These are phyloP conservation scores for Dioctria rufipes DNA, from an alignment of 2,888 invertebrate species.

Conservation along the genomic window DNA sequence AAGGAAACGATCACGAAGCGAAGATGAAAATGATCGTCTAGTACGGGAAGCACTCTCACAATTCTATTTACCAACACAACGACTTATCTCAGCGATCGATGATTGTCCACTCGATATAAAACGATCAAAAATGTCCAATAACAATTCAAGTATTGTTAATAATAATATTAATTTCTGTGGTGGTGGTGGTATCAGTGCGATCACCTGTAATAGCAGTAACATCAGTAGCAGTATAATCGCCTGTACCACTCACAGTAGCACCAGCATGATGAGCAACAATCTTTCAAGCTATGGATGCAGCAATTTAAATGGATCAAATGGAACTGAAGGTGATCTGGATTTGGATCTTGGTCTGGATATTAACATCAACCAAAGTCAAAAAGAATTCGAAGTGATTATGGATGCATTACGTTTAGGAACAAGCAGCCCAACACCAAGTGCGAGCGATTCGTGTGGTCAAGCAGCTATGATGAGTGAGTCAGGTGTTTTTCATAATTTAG, in stretches of 20 bases:
- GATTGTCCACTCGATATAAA: slow-evolving; percentile 72
- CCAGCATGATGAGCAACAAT: neutral
- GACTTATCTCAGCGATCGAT: slow-evolving; percentile 79
- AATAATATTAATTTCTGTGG: slow-evolving; percentile 19
- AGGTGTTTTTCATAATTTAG: slow-evolving; percentile 70
- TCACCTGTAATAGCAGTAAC: too few species aligned
- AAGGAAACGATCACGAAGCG: slow-evolving; percentile 72
- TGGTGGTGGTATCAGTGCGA: too few species aligned
- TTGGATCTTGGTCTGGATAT: slow-evolving; percentile 67
- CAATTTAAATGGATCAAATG: neutral
- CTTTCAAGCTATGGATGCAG: neutral
- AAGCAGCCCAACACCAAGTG: slow-evolving; percentile 66
- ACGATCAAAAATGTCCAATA: slow-evolving; percentile 56
- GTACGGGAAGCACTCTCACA: slow-evolving; percentile 81
- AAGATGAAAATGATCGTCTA: slow-evolving; percentile 78
- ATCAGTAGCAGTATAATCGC: slow-evolving; percentile 47
- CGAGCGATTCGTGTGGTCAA: slow-evolving; percentile 74
- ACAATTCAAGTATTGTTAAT: slow-evolving; percentile 40
- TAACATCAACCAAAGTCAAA: slow-evolving; percentile 70
- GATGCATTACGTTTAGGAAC: slow-evolving; percentile 70
- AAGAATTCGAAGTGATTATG: slow-evolving; percentile 72
- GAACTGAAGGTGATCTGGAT: slow-evolving; percentile 50
- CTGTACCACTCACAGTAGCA: neutral
- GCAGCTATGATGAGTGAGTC: slow-evolving; percentile 77
- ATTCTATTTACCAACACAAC: slow-evolving; percentile 80